These are phyloP conservation scores for Drosophila littoralis DNA, from an alignment of 1,140 invertebrate species.

Conservation along the genomic window DNA sequence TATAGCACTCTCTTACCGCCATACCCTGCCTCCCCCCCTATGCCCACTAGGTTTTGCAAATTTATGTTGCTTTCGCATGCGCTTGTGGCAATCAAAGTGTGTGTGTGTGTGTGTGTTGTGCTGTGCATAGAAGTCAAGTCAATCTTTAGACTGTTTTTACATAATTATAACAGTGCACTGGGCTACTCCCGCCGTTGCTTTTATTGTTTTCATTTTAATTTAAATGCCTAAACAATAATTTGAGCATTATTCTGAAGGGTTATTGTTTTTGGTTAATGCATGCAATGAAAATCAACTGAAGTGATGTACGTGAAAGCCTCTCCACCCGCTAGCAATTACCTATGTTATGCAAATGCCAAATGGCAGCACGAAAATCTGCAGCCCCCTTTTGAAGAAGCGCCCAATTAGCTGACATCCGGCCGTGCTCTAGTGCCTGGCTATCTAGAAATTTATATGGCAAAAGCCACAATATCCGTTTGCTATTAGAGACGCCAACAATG, in stretches of 20 bases:
- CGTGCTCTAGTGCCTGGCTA: neutral
- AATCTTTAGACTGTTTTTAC: constrained; percentile 81
- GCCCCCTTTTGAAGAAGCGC: constrained; percentile 14
- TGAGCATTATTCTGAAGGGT: constrained; percentile 70
- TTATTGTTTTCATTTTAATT: constrained; percentile 77
- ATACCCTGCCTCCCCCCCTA: neutral
- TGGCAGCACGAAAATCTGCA: constrained; percentile 29
- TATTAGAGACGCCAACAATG: constrained; percentile 51
- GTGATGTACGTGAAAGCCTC: constrained; percentile 41
- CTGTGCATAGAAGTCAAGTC: constrained; percentile 71
- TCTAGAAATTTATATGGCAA: constrained; percentile 59
- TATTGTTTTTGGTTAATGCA: constrained; percentile 82
- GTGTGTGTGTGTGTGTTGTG: constrained; percentile 22
- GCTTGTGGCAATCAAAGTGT: constrained; percentile 35
- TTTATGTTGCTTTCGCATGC: constrained; percentile 79
- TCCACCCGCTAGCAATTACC: constrained; percentile 44
- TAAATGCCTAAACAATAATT: constrained; percentile 82
- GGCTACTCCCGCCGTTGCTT: constrained; percentile 55
- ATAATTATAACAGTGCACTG: constrained; percentile 77
- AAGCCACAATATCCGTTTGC: constrained; percentile 80
- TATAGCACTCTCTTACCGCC: constrained; percentile 27
- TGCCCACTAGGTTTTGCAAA: constrained; percentile 41
- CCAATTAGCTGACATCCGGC: constrained; percentile 72
- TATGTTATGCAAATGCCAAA: constrained; percentile 67
- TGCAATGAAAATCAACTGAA: constrained; percentile 47